A percentile compares a stretch with the other conserved stretches of the same genome.
phyloP scores from a whole-genome alignment of 1,140 invertebrate genomes.

The Drosophila parvula region DNA sequence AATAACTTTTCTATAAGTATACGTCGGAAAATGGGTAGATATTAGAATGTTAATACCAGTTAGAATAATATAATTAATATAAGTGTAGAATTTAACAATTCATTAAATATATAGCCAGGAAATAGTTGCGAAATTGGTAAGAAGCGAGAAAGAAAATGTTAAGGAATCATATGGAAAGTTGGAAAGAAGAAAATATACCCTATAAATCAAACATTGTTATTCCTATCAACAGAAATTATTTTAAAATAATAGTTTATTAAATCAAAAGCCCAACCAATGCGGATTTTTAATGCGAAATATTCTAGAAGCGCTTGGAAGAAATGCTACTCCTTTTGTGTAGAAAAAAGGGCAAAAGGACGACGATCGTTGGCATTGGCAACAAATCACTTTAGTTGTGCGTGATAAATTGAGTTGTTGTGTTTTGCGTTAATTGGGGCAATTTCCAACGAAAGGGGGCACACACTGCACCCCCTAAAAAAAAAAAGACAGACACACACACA shows the following conservation, averaged over 20 bases:
- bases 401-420: slow-evolving; percentile 81
- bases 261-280: no score
- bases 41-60: no score
- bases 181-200: background rate
- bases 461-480: slow-evolving; percentile 1
- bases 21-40: no score
- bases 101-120: no score
- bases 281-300: background rate
- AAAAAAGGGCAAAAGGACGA: background rate
- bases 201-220: background rate
- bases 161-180: no score
- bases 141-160: background rate
- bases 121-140: background rate
- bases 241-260: no score
- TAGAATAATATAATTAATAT: no score
- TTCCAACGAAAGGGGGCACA: slow-evolving; percentile 56
- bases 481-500: background rate
- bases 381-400: slow-evolving; percentile 82
- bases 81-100: no score
- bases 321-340: background rate
- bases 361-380: slow-evolving; percentile 78
- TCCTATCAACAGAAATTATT: background rate
- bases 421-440: slow-evolving; percentile 82
- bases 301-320: background rate
- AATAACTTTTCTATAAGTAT: no score